These are phyloP conservation scores for Sesia apiformis DNA, from an alignment of 2,888 invertebrate genomes.

Conservation along the genomic window DNA sequence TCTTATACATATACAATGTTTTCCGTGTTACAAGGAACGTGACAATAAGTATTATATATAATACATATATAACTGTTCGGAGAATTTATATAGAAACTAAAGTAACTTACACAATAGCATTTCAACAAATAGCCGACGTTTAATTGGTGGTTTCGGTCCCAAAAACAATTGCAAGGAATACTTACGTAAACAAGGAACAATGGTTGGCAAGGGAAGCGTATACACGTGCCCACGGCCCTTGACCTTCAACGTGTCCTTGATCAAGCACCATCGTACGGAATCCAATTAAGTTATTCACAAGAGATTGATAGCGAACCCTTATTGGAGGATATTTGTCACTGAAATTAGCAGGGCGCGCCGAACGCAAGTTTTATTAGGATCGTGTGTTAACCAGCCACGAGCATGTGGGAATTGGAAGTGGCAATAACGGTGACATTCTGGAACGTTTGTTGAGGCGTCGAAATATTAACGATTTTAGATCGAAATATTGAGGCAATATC, in stretches of 20 bases:
- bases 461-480: too few relatives aligned
- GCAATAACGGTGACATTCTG: too few relatives aligned
- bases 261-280: constrained; percentile 12
- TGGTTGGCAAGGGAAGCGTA: background rate
- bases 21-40: background rate
- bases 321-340: constrained; percentile 45
- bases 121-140: background rate
- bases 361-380: constrained; percentile 4
- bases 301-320: constrained; percentile 44
- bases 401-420: too few relatives aligned
- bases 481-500: too few relatives aligned
- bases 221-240: background rate
- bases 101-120: background rate
- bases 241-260: background rate
- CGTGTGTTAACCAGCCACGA: constrained; percentile 11
- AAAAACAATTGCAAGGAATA: background rate
- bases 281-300: constrained; percentile 48
- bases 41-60: background rate
- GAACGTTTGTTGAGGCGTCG: too few relatives aligned
- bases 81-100: background rate
- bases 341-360: constrained; percentile 26
- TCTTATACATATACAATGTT: too few relatives aligned
- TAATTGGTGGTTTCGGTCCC: background rate
- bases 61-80: background rate
- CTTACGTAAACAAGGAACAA: background rate